phyloP scores from a whole-genome alignment of 2,113 vertebrate species.

The Oreochromis aureus region DNA sequence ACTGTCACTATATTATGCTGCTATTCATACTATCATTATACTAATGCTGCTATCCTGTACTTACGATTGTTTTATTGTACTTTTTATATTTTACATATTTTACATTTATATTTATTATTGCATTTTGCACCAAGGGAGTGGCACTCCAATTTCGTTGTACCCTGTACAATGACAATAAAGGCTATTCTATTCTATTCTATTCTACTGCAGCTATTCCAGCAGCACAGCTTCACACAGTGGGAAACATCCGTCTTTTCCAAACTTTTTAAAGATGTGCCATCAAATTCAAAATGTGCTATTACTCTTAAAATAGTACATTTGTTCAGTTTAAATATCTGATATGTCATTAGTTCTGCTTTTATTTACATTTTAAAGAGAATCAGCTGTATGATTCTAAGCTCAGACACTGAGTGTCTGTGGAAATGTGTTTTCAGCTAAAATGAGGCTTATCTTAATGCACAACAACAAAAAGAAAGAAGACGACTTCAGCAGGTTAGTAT shows the following conservation, averaged over 20 bases:
- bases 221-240: not conserved
- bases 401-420: not conserved
- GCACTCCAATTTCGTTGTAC: too few relatives aligned
- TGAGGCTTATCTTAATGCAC: not conserved
- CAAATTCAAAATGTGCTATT: not conserved
- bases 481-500: not conserved
- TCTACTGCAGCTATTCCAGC: not conserved
- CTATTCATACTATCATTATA: too few relatives aligned
- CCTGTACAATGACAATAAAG: too few relatives aligned
- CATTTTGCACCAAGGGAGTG: too few relatives aligned
- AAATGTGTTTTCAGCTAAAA: not conserved
- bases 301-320: not conserved
- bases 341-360: not conserved
- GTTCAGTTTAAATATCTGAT: not conserved
- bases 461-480: not conserved
- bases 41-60: too few relatives aligned
- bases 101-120: too few relatives aligned
- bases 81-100: too few relatives aligned
- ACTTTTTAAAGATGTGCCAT: not conserved
- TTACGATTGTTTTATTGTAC: too few relatives aligned
- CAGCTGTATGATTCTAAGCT: fast-evolving
- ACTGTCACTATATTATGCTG: too few relatives aligned
- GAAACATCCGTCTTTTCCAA: not conserved
- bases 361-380: not conserved
- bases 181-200: too few relatives aligned